Conservation (phyloP, 1,140 invertebrate genomes). For the Andricus grossulariae region DNA sequence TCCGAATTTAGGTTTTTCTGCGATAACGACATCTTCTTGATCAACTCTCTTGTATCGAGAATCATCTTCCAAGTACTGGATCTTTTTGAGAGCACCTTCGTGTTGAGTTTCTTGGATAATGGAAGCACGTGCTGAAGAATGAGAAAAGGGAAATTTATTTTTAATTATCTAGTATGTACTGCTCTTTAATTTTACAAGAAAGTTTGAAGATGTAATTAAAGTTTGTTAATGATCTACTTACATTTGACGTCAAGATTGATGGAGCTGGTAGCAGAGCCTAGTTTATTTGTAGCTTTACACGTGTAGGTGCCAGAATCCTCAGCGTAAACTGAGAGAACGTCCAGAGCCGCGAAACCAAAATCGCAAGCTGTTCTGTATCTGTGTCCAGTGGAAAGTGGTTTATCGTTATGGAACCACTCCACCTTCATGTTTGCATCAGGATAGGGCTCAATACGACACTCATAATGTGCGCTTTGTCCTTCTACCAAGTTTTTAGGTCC, state of each 20-base stretch:
- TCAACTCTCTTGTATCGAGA: conserved; percentile 84
- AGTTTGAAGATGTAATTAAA: background rate
- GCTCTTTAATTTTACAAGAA: background rate
- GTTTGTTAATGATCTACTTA: conserved; percentile 75
- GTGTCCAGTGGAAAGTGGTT: conserved; percentile 92
- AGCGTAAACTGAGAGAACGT: conserved; percentile 93
- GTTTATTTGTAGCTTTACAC: conserved; percentile 91
- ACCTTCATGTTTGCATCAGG: conserved; percentile 95
- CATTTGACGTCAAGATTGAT: conserved; percentile 89
- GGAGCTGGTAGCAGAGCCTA: conserved; percentile 87
- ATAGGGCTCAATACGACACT: conserved; percentile 96
- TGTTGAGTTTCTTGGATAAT: conserved; percentile 97
- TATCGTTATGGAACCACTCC: conserved; percentile 96
- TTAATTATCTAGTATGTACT: background rate
- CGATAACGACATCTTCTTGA: conserved; percentile 84
- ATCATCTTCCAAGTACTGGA: conserved; percentile 93
- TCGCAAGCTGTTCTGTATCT: conserved; percentile 94
- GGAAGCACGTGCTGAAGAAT: conserved; percentile 82
- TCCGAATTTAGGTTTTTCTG: conserved; percentile 92
- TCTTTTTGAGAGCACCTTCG: conserved; percentile 93
- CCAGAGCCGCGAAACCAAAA: conserved; percentile 96
- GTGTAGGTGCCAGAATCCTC: conserved; percentile 96
- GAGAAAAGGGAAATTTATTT: background rate
- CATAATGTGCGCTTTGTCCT: conserved; percentile 95
- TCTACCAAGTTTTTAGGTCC: conserved; percentile 88